Conservation (phyloP, 2,113 vertebrate genomes). For the Perognathus longimembris region DNA sequence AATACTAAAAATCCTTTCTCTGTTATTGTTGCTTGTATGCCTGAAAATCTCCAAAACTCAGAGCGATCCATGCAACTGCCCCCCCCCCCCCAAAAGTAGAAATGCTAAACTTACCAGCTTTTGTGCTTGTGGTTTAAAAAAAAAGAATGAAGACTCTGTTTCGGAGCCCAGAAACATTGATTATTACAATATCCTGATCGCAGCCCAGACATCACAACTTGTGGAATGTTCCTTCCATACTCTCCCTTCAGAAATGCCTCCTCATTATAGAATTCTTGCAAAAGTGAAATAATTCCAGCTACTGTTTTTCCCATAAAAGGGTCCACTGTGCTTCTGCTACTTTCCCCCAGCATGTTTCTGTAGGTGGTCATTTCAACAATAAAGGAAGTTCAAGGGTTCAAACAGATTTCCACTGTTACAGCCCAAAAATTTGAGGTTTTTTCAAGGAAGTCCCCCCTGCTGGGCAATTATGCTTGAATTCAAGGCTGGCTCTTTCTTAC, state of each 20-base stretch:
- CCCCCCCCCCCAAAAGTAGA: constrained; percentile 47
- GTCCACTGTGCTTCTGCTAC: constrained; percentile 82
- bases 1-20: constrained; percentile 24
- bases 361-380: constrained; percentile 87
- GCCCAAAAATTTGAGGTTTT: constrained; percentile 85
- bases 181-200: constrained; percentile 76
- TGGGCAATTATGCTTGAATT: constrained; percentile 87
- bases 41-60: constrained; percentile 58
- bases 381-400: constrained; percentile 89
- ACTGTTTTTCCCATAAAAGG: constrained; percentile 84
- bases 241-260: constrained; percentile 77
- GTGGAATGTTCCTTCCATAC: constrained; percentile 81
- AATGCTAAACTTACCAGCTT: constrained; percentile 74
- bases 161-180: constrained; percentile 68
- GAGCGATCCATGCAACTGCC: constrained; percentile 58
- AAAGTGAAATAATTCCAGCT: constrained; percentile 79
- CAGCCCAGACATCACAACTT: constrained; percentile 74
- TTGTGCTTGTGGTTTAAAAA: constrained; percentile 36
- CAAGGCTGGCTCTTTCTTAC: constrained; percentile 83
- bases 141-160: constrained; percentile 84
- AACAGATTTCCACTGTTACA: constrained; percentile 85
- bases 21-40: constrained; percentile 15
- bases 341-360: constrained; percentile 76
- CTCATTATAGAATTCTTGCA: constrained; percentile 79
- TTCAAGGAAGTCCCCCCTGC: constrained; percentile 81